Evolutionary conservation across 2,113 vertebrate species (phyloP), one percentile per base, ranked within the genome.

Genomic region (Phoenicopterus ruber): DNA sequence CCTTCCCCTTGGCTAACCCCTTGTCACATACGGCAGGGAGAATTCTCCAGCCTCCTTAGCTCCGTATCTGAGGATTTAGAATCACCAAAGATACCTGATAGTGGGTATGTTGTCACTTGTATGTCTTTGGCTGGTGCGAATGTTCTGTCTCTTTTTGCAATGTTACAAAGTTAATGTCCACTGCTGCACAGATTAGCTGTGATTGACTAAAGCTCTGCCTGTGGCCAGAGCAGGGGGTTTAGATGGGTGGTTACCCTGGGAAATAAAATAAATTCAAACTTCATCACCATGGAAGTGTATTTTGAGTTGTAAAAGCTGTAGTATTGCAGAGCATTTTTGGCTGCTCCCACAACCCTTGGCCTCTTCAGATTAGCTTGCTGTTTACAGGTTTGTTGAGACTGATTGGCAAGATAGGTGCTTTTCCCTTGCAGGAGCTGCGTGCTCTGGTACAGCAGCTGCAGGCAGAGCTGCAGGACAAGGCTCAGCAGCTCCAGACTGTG

Each of bases 371-470:
- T 72, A 40, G 16, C 17, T 13, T 58, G 17, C 36, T 79, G 12
- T 38, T 77, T 11, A 13, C 38, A 28, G 69, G 38, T 80, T 7
- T 72, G 55, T 71, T 82, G 81, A 88, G 87, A 57, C 62, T 65
- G 40, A 49, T 87, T 93, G 76, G 17, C 54, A 71, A 65, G 19
- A 9, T 40, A 8, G 50, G 13, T 96, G 9, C 89, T 93, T 92
- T 94, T 93, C 65, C 36, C 69, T 97, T 9, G 31, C 95, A 99
- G 99, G 99, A 99, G 81, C 97, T 99, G 92, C 98, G 98, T 84
- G 92, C 96, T 88, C 96, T 98, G 92, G 96, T 99, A 57, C 98
- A 99, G 76, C 98, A 98, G 55, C 93, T 98, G 16, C 98, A 98
- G 29, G 93, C 94, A 59, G 98, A 98, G 72, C 95, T 99, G 63